Evolutionary conservation across 2,797 vertebrate species (phyloP).

Genomic region (Chloroceryle amazona): DNA sequence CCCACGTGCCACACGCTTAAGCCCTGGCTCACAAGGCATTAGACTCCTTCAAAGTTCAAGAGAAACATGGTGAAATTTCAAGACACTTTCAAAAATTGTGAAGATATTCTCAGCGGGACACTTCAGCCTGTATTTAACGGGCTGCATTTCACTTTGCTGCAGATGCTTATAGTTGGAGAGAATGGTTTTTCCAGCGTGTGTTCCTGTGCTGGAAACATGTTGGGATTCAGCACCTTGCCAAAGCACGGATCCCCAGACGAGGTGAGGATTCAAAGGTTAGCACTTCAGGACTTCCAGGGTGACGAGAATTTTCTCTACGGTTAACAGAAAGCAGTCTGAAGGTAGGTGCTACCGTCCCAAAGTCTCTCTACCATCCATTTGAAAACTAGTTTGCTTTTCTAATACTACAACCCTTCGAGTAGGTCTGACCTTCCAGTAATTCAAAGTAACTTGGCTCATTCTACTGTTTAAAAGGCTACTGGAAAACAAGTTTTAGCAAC

Average conservation of each 20-base stretch:
- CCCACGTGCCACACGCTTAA: too few species aligned
- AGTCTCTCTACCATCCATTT: background rate
- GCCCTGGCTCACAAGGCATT: background rate
- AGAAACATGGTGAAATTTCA: background rate
- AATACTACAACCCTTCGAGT: background rate
- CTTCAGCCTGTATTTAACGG: background rate
- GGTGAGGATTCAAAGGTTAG: background rate
- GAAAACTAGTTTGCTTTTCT: background rate
- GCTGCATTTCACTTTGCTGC: background rate
- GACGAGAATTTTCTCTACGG: background rate
- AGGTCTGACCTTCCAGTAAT: background rate
- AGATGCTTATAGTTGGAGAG: background rate
- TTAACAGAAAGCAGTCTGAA: background rate
- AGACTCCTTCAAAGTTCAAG: background rate
- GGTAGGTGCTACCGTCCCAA: background rate
- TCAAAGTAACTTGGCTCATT: background rate
- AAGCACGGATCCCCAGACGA: rapidly evolving
- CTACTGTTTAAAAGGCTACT: background rate
- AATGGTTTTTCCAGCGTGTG: background rate
- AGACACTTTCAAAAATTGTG: background rate
- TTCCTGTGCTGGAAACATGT: background rate
- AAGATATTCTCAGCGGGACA: background rate
- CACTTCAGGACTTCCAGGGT: background rate
- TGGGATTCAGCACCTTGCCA: background rate
- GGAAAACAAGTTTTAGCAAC: background rate